Evolutionary conservation across 53 echinoderm and acorn worm genomes (phyloP), one percentile per base, ranked within the genome.

Genomic region (Pentamera pediparva): DNA sequence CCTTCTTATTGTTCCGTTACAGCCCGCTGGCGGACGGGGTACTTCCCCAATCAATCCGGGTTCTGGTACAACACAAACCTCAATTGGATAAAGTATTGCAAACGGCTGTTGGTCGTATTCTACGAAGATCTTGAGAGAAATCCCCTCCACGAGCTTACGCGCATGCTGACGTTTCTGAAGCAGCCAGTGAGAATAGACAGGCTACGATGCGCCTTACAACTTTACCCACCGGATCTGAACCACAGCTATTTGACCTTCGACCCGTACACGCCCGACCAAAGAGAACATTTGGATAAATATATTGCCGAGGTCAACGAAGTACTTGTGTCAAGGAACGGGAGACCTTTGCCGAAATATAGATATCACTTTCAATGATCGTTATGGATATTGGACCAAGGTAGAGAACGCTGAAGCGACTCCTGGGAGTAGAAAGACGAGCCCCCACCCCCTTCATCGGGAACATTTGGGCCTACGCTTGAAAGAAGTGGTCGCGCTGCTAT

Each of bases 221-320:
- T 67, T 10, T 67, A 39, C 39, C 43, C 67, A 20, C 67, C 67
- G 7, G 67, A 67, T 67, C 45, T 67, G 30, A 67, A 67, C 17
- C 67, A 67, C 5, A 43, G 41, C 17, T 67, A 67, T 41, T 67
- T 67, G 43, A 67, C 39, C 47, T 67, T 67, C 31, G 67, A 67
- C 67, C 67, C 67, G 2, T 67, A 67, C 67, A 67, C 67, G 26
- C 29, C 41, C 24, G 67, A 40, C 12, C 67, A 67, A 32, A 41
- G 41, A 22, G 67, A 26, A 67, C 67, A 67, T 41, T 43, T 67
- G 29, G 67, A 67, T 29, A 32, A 22, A 41, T 67, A 67, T 43
- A 67, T 67, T 40, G 67, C 67, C 4, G 67, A 67, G 45, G 67
- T 67, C 5, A 67, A 67, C 17, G 43, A 47, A 67, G 67, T 67